A percentile compares a stretch with the other conserved stretches of the same genome.
Conservation (phyloP, 2,888 invertebrate genomes). For the Hecatera dysodea region DNA sequence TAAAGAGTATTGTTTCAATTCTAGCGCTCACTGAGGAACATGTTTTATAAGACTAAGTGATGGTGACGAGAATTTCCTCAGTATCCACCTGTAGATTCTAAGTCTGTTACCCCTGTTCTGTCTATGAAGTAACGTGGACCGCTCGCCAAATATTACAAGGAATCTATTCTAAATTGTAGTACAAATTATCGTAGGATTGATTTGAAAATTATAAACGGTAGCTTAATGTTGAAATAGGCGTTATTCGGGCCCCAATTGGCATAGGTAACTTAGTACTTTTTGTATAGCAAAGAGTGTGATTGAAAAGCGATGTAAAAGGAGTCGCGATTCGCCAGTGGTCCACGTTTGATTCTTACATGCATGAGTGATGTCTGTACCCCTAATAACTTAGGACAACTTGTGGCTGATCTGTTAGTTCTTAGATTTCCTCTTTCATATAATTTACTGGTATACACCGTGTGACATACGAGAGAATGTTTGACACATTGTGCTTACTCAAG, state of each 20-base stretch:
- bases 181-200: conserved; percentile 39
- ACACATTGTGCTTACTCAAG: conserved; percentile 67
- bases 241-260: conserved; percentile 35
- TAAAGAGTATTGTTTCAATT: conserved; percentile 83
- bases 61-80: conserved; percentile 84
- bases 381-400: conserved; percentile 76
- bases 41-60: conserved; percentile 82
- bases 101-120: conserved; percentile 77
- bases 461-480: conserved; percentile 66
- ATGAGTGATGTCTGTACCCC: conserved; percentile 82
- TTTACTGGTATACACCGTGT: conserved; percentile 66
- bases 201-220: conserved; percentile 13
- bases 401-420: conserved; percentile 82
- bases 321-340: conserved; percentile 73
- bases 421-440: conserved; percentile 68
- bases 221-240: conserved; percentile 42
- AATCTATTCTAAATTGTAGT: conserved; percentile 25
- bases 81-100: conserved; percentile 84
- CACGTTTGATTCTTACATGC: conserved; percentile 76
- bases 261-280: conserved; percentile 17
- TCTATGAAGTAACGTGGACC: conserved; percentile 75
- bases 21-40: conserved; percentile 89
- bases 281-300: conserved; percentile 22
- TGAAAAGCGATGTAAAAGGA: conserved; percentile 29
- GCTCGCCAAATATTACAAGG: conserved; percentile 64